Evolutionary conservation across 2,888 invertebrate genomes (phyloP), one percentile per base, ranked within the genome.

Genomic region (Entomobrya proxima): DNA sequence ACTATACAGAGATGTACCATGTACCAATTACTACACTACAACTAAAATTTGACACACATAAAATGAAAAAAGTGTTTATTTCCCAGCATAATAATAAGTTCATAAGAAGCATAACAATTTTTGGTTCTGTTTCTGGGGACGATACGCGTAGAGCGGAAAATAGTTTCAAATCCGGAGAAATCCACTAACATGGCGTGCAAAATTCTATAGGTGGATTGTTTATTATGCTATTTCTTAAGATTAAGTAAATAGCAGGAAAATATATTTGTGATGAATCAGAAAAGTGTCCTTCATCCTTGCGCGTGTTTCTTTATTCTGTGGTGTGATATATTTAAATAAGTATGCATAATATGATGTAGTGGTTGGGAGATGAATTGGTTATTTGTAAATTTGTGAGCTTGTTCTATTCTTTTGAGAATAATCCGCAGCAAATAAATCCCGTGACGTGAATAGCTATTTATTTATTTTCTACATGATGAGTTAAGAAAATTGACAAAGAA

Each of bases 401-500:
- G 24, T 67, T 67, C 40, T 35, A 15, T 40, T 40, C 64, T 64
- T 61, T 67, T 67, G 67, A 67, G 37, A 37, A 67, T 67, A 40
- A 67, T 21, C 67, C 67, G 67, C 40, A 40, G 37, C 40, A 67
- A 67, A 27, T 40, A 37, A 67, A 37, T 21, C 67, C 40, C 40
- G 24, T 67, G 67, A 67, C 40, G 67, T 37, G n/a, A n/a, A 61
- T 13, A n/a, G 2, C 15, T 32, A 11, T 24, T 37, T 67, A 9
- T 52, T n/a, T 18, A 6, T 18, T 67, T 67, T 67, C n/a, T 18
- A 50, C 32, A 35, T 47, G 47, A 72, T 72, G 72, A 72, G 50
- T 72, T 30, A n/a, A 47, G 72, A 47, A 72, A 72, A 72, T 50
- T 72, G 72, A 72, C 72, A 72, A 72, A 72, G 50, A 47, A 44